Percentiles rank a stretch among this genome's conserved stretches.
Evolutionary conservation across 37 sponge, comb jelly and placozoan species (phyloP).

Genomic region (Petrosia ficiformis): DNA sequence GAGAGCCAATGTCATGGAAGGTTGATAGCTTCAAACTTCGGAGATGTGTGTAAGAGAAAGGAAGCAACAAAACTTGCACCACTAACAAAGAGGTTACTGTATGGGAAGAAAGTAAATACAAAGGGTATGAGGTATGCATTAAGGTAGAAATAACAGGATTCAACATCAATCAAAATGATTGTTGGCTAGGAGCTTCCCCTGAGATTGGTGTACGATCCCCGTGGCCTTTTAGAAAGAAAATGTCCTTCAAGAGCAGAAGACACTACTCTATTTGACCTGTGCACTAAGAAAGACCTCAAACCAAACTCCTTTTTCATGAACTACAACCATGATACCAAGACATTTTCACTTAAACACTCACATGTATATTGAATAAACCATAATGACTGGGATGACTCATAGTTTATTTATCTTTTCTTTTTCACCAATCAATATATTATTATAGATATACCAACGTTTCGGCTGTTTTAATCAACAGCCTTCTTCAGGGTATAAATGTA

Average conservation of each 20-base stretch:
- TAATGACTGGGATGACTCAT: too few species aligned
- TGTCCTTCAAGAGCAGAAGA: not conserved
- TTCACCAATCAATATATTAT: too few species aligned
- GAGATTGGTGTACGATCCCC: not conserved
- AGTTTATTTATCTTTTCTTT: too few species aligned
- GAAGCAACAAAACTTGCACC: not conserved
- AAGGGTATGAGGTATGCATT: not conserved
- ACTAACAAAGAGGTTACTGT: not conserved
- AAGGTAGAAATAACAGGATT: not conserved
- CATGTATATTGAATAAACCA: too few species aligned
- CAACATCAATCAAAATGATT: not conserved
- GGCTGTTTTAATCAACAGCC: too few species aligned
- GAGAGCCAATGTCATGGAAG: not conserved
- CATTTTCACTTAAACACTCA: not conserved
- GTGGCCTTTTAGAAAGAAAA: not conserved
- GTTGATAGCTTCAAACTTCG: not conserved
- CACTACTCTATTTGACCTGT: not conserved
- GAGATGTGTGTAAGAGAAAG: not conserved
- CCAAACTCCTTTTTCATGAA: not conserved
- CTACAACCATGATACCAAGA: not conserved
- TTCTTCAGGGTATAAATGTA: too few species aligned
- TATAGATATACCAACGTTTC: too few species aligned
- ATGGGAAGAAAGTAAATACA: not conserved
- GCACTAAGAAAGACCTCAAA: not conserved
- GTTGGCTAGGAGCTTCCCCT: not conserved